phyloP scores from a whole-genome alignment of 2,888 invertebrate genomes.

The Homarus gammarus region DNA sequence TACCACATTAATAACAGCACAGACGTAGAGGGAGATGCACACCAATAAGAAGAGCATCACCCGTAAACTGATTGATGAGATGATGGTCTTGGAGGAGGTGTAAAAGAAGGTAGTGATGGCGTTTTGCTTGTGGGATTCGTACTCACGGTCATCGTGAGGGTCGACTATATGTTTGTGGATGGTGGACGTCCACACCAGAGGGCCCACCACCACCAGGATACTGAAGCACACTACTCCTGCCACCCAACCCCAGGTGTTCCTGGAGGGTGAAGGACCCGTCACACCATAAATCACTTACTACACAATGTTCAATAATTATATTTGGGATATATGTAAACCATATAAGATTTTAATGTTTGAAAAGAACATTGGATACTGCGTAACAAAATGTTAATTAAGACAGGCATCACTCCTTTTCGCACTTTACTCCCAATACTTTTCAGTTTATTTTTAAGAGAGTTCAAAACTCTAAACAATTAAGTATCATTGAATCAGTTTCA shows the following conservation, averaged over 20 bases:
- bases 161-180: constrained; percentile 54
- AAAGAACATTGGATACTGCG: no score
- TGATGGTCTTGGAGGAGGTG: constrained; percentile 45
- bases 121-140: constrained; percentile 12
- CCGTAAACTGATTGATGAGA: constrained; percentile 79
- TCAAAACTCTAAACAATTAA: no score
- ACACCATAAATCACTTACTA: no score
- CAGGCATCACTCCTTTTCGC: no score
- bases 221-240: constrained; percentile 79
- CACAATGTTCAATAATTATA: no score
- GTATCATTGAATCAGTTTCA: no score
- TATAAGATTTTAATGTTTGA: no score
- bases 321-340: no score
- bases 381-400: no score
- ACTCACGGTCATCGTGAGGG: constrained; percentile 61
- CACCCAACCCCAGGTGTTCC: constrained; percentile 46
- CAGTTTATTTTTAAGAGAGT: no score
- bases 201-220: constrained; percentile 81
- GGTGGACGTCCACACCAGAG: constrained; percentile 58
- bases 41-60: constrained; percentile 85
- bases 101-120: constrained; percentile 43
- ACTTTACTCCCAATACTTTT: no score
- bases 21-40: constrained; percentile 83
- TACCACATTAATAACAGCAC: constrained; percentile 85
- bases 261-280: no score